A percentile compares a stretch with the other conserved stretches of the same genome.
Conservation (phyloP, 1,140 invertebrate species). For the Leptoteleia sp. region DNA sequence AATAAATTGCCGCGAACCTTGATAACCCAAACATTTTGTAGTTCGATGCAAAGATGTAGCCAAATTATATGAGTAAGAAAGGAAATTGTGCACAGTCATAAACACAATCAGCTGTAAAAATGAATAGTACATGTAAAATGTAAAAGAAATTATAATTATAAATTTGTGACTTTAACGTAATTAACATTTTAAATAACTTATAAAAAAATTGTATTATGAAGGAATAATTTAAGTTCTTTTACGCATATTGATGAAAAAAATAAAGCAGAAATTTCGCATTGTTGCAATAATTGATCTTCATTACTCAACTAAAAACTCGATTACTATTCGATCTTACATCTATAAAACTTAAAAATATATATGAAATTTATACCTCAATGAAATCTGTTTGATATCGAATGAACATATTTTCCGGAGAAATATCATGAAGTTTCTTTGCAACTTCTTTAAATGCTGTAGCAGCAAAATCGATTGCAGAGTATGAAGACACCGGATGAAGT, state of each 20-base stretch:
- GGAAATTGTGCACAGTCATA: slow-evolving; percentile 83
- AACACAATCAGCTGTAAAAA: slow-evolving; percentile 80
- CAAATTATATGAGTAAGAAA: slow-evolving; percentile 79
- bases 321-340: no score
- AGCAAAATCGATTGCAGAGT: slow-evolving; percentile 81
- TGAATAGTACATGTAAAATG: neutral
- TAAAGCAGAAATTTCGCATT: no score
- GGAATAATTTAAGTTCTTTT: no score
- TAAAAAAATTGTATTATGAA: no score
- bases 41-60: slow-evolving; percentile 79
- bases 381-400: slow-evolving; percentile 86
- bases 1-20: slow-evolving; percentile 83
- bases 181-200: no score
- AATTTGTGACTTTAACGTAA: no score
- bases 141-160: no score
- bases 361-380: slow-evolving; percentile 75
- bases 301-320: no score
- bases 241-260: no score
- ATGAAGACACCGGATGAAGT: slow-evolving; percentile 83
- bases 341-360: no score
- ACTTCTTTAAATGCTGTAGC: slow-evolving; percentile 83
- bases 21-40: slow-evolving; percentile 83
- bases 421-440: slow-evolving; percentile 80
- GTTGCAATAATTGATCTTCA: no score
- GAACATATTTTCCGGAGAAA: slow-evolving; percentile 84